Conservation (phyloP, 2,113 vertebrate genomes). For the Dendrocopos noguchii region DNA sequence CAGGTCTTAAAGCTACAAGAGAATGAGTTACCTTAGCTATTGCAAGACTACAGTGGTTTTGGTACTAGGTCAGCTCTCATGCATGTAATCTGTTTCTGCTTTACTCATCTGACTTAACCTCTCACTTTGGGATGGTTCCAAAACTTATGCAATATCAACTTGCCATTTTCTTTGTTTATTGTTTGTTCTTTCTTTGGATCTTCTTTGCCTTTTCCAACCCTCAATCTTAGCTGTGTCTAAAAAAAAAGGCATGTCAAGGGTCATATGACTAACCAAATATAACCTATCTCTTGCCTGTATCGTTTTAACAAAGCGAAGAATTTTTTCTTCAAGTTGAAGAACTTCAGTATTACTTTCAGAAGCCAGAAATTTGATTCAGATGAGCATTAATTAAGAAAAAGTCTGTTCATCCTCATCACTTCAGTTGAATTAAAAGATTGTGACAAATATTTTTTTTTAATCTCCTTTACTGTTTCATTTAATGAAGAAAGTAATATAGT, state of each 20-base stretch:
- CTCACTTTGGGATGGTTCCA: neutral
- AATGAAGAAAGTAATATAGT: conserved; percentile 6
- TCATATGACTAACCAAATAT: neutral
- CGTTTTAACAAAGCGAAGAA: neutral
- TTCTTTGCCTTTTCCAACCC: neutral
- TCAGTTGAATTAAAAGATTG: neutral
- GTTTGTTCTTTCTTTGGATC: neutral
- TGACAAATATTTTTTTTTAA: neutral
- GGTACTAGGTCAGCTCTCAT: neutral
- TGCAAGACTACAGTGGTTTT: neutral
- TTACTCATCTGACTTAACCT: neutral
- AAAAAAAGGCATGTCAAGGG: neutral
- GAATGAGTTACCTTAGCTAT: neutral
- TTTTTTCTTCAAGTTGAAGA: neutral
- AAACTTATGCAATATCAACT: neutral
- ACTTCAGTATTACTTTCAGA: neutral
- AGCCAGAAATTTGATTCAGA: neutral
- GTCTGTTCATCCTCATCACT: neutral
- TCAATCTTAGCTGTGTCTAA: neutral
- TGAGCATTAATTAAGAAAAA: conserved; percentile 24
- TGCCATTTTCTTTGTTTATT: neutral
- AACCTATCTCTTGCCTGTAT: neutral
- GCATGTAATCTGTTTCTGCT: neutral
- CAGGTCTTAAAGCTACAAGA: neutral
- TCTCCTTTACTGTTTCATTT: neutral